Conservation (phyloP, 92 coral and sea anemone species). For the Heteractis magnifica region DNA sequence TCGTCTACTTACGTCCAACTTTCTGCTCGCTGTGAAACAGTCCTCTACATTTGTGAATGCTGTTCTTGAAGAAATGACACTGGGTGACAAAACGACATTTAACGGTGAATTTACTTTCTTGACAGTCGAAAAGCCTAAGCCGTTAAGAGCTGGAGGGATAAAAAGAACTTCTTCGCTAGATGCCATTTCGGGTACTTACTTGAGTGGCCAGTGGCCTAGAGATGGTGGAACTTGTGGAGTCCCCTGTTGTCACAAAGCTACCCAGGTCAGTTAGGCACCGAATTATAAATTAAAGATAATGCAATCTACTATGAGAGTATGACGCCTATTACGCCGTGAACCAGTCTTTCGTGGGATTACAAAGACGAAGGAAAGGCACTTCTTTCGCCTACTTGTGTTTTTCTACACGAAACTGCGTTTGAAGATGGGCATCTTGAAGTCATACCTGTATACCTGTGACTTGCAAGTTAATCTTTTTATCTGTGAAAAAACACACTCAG, state of each 20-base stretch:
- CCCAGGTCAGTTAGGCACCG: constrained; percentile 86
- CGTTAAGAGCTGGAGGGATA: constrained; percentile 57
- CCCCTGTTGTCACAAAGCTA: constrained; percentile 84
- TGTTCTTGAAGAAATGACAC: constrained; percentile 22
- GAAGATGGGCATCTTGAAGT: constrained; percentile 8
- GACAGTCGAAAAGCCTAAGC: constrained; percentile 83
- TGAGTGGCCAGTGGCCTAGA: constrained; percentile 99
- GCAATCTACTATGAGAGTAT: constrained; percentile 15
- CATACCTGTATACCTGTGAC: constrained; percentile 13
- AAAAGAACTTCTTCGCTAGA: constrained; percentile 95
- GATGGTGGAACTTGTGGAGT: constrained; percentile 86
- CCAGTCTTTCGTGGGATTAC: not conserved
- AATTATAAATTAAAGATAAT: constrained; percentile 35
- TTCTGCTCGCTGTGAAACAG: constrained; percentile 6
- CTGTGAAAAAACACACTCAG: not conserved
- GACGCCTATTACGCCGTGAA: not conserved
- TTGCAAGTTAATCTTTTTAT: constrained; percentile 15
- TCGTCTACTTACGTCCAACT: constrained; percentile 20
- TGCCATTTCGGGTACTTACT: constrained; percentile 90
- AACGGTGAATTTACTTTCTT: constrained; percentile 32
- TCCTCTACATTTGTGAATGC: constrained; percentile 6
- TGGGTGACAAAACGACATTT: constrained; percentile 11
- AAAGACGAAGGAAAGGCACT: not conserved
- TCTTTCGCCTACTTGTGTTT: not conserved
- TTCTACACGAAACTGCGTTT: not conserved